phyloP scores from a whole-genome alignment of 2,888 invertebrate species.

The Fragum fragum region DNA sequence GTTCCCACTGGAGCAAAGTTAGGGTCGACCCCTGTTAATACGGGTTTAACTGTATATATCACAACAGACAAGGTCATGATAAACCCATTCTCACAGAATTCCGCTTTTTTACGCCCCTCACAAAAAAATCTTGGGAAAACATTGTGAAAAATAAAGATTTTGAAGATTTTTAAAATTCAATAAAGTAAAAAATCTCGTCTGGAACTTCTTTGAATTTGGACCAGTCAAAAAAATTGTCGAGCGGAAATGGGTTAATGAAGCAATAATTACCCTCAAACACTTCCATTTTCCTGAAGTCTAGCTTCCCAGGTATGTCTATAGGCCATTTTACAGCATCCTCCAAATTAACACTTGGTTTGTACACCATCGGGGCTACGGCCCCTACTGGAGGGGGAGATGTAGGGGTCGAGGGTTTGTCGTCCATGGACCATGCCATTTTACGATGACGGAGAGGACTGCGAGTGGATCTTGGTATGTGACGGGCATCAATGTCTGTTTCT shows the following conservation, averaged over 20 bases:
- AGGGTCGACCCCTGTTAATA: too few relatives aligned
- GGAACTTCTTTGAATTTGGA: too few relatives aligned
- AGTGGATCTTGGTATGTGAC: slow-evolving; percentile 28
- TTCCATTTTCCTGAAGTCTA: slow-evolving; percentile 95
- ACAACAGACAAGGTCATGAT: too few relatives aligned
- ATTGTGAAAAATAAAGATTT: too few relatives aligned
- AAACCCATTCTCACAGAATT: too few relatives aligned
- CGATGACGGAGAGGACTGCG: slow-evolving; percentile 50
- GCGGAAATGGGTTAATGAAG: not conserved
- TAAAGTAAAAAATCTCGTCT: too few relatives aligned
- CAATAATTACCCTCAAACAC: slow-evolving; percentile 94
- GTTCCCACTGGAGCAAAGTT: too few relatives aligned
- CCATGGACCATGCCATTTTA: slow-evolving; percentile 36
- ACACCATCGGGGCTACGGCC: slow-evolving; percentile 58
- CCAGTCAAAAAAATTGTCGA: too few relatives aligned
- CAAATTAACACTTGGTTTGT: slow-evolving; percentile 87
- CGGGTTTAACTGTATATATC: too few relatives aligned
- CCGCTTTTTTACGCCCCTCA: too few relatives aligned
- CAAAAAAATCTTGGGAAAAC: too few relatives aligned
- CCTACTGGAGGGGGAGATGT: slow-evolving; percentile 39
- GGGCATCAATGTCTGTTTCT: slow-evolving; percentile 77
- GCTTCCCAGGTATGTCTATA: slow-evolving; percentile 94
- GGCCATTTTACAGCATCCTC: slow-evolving; percentile 91
- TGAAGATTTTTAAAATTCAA: too few relatives aligned
- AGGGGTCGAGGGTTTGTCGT: slow-evolving; percentile 38